Percentiles rank a stretch among this genome's conserved stretches.
These are phyloP conservation scores for Lepisosteus oculatus DNA, from an alignment of 2,113 vertebrate genomes.

Conservation along the genomic window DNA sequence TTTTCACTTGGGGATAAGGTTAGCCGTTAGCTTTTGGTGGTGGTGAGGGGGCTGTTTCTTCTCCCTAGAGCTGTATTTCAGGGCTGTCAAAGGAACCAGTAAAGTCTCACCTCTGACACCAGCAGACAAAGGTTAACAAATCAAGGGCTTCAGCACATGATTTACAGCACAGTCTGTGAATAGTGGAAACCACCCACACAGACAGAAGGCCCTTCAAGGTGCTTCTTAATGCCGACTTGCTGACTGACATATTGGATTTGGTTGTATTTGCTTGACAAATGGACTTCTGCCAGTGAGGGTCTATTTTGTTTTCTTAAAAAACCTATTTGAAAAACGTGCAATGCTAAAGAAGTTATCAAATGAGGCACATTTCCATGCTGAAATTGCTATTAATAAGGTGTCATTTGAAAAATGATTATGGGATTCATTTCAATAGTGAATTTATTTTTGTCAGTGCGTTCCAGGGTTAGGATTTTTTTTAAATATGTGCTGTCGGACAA, in stretches of 20 bases:
- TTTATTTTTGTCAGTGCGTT: too few relatives aligned
- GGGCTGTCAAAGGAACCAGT: constrained; percentile 38
- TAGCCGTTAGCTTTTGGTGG: neutral
- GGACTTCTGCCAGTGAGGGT: too few relatives aligned
- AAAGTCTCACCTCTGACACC: constrained; percentile 53
- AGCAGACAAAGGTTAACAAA: constrained; percentile 65
- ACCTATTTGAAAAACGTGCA: neutral
- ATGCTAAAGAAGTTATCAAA: too few relatives aligned
- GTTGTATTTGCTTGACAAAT: neutral
- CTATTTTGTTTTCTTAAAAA: neutral
- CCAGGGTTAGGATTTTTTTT: too few relatives aligned
- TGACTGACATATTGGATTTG: constrained; percentile 19
- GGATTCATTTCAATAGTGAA: too few relatives aligned
- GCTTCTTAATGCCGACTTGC: constrained; percentile 6
- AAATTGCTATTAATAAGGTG: too few relatives aligned
- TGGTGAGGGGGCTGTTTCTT: constrained; percentile 1
- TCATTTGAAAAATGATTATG: too few relatives aligned
- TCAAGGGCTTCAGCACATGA: constrained; percentile 47
- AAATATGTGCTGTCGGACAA: too few relatives aligned
- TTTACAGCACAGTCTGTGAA: constrained; percentile 45
- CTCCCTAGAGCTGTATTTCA: constrained; percentile 46
- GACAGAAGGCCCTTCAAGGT: constrained; percentile 10
- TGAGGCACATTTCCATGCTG: too few relatives aligned
- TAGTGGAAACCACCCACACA: constrained; percentile 29
- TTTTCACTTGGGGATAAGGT: constrained; percentile 8